Evolutionary conservation across 2,113 vertebrate genomes (phyloP).

Genomic region (Pagrus major): DNA sequence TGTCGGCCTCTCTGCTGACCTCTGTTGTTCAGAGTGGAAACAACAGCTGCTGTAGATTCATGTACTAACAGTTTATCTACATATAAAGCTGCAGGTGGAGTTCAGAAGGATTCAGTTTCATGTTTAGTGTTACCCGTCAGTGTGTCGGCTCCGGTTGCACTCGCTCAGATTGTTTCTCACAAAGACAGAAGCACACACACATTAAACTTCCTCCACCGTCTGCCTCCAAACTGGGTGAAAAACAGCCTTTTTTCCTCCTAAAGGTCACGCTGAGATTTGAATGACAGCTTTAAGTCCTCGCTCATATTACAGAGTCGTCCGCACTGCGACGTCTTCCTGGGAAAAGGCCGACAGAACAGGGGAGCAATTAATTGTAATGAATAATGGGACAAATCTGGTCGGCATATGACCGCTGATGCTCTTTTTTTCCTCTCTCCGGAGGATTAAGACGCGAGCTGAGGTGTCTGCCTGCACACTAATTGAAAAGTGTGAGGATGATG

Average conservation of each 20-base stretch:
- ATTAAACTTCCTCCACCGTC: conserved; percentile 21
- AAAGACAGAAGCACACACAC: conserved; percentile 24
- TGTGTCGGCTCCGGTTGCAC: conserved; percentile 20
- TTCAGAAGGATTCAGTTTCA: conserved; percentile 3
- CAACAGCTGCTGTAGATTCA: neutral
- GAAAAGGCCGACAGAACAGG: conserved; percentile 82
- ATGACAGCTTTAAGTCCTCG: conserved; percentile 94
- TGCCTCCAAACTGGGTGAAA: conserved; percentile 64
- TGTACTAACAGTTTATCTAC: neutral
- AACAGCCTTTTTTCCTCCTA: conserved; percentile 89
- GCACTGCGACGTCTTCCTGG: conserved; percentile 79
- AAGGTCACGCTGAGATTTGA: conserved; percentile 96
- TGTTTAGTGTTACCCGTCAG: conserved; percentile 9
- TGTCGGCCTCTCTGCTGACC: neutral
- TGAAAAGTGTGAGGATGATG: conserved; percentile 78
- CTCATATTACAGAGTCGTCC: conserved; percentile 90
- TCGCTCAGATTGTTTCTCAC: conserved; percentile 17
- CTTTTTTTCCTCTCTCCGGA: conserved; percentile 86
- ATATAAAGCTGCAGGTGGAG: neutral
- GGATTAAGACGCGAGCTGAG: conserved; percentile 79
- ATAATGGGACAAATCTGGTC: conserved; percentile 95
- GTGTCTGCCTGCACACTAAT: conserved; percentile 80
- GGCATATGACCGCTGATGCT: conserved; percentile 92
- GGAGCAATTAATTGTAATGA: conserved; percentile 94
- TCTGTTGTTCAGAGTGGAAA: neutral